phyloP scores from a whole-genome alignment of 2,797 vertebrate genomes.

The Tinamus major region DNA sequence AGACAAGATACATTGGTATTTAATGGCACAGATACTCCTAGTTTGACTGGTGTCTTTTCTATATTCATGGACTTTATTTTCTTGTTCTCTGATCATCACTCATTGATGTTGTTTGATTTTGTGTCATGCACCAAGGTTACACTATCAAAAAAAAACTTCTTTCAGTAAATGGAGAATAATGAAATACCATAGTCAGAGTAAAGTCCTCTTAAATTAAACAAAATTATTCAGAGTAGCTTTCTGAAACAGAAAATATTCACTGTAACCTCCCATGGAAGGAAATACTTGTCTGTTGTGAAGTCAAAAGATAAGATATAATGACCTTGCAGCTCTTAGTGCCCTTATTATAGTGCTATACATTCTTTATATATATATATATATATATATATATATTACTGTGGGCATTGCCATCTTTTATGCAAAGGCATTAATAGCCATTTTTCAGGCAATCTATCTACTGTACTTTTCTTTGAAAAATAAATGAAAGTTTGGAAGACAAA shows the following conservation, averaged over 20 bases:
- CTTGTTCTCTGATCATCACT: neutral
- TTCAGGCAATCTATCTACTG: neutral
- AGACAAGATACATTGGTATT: neutral
- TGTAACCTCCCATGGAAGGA: neutral
- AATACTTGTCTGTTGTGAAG: neutral
- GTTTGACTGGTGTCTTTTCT: neutral
- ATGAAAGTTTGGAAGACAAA: neutral
- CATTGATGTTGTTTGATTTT: neutral
- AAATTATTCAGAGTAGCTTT: neutral
- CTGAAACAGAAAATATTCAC: neutral
- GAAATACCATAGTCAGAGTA: neutral
- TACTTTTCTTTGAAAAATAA: neutral
- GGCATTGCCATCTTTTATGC: conserved; percentile 28
- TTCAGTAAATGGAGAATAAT: neutral
- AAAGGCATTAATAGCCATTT: conserved; percentile 19
- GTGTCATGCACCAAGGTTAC: neutral
- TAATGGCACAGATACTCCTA: neutral
- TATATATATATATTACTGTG: neutral
- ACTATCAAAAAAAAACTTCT: neutral
- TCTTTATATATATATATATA: conserved; percentile 4
- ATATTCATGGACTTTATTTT: neutral
- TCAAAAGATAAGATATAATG: neutral
- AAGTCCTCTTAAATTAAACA: neutral
- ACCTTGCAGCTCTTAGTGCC: neutral
- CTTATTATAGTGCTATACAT: neutral